phyloP scores from a whole-genome alignment of 2,888 invertebrate genomes.

The Monopis laevigella region DNA sequence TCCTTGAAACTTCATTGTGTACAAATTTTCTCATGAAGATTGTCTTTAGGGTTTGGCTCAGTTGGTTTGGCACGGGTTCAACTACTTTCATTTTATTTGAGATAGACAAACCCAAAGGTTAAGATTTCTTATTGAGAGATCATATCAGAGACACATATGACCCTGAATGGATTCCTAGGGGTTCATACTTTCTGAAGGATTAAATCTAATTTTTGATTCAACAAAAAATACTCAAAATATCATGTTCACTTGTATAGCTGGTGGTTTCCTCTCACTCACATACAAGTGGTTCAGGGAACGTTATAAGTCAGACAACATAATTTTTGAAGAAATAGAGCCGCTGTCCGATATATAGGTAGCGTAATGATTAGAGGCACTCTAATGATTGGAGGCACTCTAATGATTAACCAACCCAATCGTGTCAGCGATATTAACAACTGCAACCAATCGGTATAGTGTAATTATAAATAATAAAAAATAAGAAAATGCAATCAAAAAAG shows the following conservation, averaged over 20 bases:
- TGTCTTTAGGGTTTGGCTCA: constrained; percentile 88
- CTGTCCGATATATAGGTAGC: constrained; percentile 75
- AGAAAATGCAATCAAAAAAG: constrained; percentile 90
- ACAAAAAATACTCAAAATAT: constrained; percentile 74
- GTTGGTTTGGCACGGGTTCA: constrained; percentile 80
- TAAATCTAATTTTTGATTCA: constrained; percentile 85
- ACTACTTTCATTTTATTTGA: constrained; percentile 85
- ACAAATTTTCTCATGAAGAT: constrained; percentile 75
- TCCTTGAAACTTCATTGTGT: constrained; percentile 79
- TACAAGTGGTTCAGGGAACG: constrained; percentile 93
- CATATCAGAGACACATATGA: constrained; percentile 81
- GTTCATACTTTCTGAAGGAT: constrained; percentile 89
- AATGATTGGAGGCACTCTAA: constrained; percentile 87
- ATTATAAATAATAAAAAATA: constrained; percentile 90
- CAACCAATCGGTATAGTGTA: constrained; percentile 88
- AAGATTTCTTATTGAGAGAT: constrained; percentile 75
- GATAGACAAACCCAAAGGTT: constrained; percentile 82
- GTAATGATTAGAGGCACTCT: constrained; percentile 92
- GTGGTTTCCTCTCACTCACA: constrained; percentile 88
- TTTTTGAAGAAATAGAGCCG: constrained; percentile 81
- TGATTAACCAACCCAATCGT: constrained; percentile 91
- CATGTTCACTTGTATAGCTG: constrained; percentile 81
- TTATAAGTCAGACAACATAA: constrained; percentile 80
- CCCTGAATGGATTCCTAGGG: constrained; percentile 82
- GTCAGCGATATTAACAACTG: too few species aligned